Conservation (phyloP, 2,888 invertebrate genomes). For the Andrena camellia region DNA sequence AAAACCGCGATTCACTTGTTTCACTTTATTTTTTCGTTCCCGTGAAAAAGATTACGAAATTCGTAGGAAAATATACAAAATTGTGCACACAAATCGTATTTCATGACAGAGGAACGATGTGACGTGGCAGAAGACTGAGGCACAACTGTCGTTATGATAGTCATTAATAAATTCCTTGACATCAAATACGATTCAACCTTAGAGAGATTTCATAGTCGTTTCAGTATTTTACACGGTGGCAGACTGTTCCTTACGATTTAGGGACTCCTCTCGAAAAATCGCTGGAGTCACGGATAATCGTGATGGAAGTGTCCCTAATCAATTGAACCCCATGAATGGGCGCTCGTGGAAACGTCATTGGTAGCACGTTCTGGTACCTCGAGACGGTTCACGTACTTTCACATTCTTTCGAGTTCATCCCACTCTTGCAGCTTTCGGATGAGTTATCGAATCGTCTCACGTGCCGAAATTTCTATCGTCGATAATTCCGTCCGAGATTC, state of each 20-base stretch:
- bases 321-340: not conserved
- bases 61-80: too few relatives aligned
- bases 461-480: slow-evolving; percentile 37
- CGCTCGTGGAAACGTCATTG: not conserved
- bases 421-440: slow-evolving; percentile 30
- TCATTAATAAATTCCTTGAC: too few relatives aligned
- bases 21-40: too few relatives aligned
- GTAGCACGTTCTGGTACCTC: not conserved
- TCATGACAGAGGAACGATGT: too few relatives aligned
- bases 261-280: not conserved
- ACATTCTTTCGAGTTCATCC: slow-evolving; percentile 73
- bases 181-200: not conserved
- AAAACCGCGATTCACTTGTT: not conserved
- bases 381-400: slow-evolving; percentile 74
- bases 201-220: slow-evolving; percentile 19
- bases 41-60: too few relatives aligned
- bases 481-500: not conserved
- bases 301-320: not conserved
- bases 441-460: slow-evolving; percentile 22
- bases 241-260: not conserved
- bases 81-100: too few relatives aligned
- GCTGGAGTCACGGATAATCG: not conserved
- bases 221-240: not conserved
- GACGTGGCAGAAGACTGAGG: too few relatives aligned
- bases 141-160: too few relatives aligned